Evolutionary conservation across 2,888 invertebrate genomes (phyloP), one percentile per base, ranked within the genome.

Genomic region (Andrena hattorfiana): DNA sequence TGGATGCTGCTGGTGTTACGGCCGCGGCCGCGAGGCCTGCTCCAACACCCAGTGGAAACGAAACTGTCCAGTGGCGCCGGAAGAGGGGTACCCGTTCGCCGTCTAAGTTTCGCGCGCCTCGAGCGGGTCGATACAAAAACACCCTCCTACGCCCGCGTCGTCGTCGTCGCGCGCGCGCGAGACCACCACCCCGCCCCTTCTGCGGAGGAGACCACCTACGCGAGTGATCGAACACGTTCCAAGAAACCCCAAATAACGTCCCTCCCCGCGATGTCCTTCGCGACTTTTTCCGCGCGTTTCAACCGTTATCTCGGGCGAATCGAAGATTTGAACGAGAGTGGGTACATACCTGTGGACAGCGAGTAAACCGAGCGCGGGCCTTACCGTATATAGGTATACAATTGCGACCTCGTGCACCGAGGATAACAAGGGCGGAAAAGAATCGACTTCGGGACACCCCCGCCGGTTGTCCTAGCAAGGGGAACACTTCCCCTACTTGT

Each of bases 1-100:
- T 81, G 87, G 86, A 83, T 84, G 85, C 81, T 81, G 87, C 49
- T 67, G 74, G 69, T 74, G 74, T 71, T 73, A 72, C 79, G 67
- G 73, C 69, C 80, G 77, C 60, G 76, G 75, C 76, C 68, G 84
- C 82, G 68, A 74, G 42, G 56, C 30, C 67, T 64, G 71, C 66
- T 59, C 62, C 73, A 56, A 68, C 56, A 56, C 72, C 73, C 83
- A 76, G 82, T 83, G 64, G 77, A 82, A 85, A 69, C 69, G 79
- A 88, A 77, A 80, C 70, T 77, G 72, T 74, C 68, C 88, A 88
- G 78, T 86, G 89, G 88, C 89, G 89, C 86, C 89, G 88, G 60
- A 79, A 77, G 71, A 78, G 67, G 77, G 78, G 74, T 66, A 72
- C 74, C 56, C 77, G 67, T 64, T 71, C 80, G 63, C 49, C 32